Conservation (phyloP, 2,797 vertebrate genomes). For the Notolepis coatsorum region DNA sequence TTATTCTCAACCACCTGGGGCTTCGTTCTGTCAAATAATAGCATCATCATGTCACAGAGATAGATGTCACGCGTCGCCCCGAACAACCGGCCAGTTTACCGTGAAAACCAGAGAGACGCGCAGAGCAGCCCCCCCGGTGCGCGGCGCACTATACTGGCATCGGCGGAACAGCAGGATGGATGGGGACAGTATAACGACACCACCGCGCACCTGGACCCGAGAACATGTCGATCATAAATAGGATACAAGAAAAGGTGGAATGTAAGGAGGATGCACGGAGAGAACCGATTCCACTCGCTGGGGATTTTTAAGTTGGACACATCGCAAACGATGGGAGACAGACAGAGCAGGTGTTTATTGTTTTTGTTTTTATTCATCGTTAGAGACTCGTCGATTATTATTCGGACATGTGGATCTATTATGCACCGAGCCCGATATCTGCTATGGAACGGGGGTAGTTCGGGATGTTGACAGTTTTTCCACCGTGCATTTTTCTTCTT, state of each 20-base stretch:
- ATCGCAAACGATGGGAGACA: neutral
- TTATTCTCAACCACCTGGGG: constrained; percentile 51
- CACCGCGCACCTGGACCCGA: constrained; percentile 20
- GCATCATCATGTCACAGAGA: constrained; percentile 28
- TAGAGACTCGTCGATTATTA: too few relatives aligned
- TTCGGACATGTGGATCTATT: constrained; percentile 39
- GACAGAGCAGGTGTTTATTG: too few relatives aligned
- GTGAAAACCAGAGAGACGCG: neutral
- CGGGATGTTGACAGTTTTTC: constrained; percentile 45
- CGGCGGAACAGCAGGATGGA: neutral
- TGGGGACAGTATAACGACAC: constrained; percentile 26
- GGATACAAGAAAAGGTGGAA: neutral
- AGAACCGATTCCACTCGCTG: too few relatives aligned
- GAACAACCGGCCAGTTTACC: constrained; percentile 55
- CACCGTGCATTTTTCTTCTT: constrained; percentile 14
- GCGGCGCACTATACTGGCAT: neutral
- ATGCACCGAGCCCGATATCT: constrained; percentile 30
- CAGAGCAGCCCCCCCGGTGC: constrained; percentile 4
- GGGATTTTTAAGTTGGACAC: too few relatives aligned
- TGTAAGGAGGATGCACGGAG: constrained; percentile 27
- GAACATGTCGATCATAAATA: neutral
- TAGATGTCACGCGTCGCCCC: constrained; percentile 48
- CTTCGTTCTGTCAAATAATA: constrained; percentile 5
- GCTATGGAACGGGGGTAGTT: constrained; percentile 30
- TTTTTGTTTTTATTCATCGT: too few relatives aligned